Conservation (phyloP, 2,113 vertebrate species). For the Spea bombifrons region DNA sequence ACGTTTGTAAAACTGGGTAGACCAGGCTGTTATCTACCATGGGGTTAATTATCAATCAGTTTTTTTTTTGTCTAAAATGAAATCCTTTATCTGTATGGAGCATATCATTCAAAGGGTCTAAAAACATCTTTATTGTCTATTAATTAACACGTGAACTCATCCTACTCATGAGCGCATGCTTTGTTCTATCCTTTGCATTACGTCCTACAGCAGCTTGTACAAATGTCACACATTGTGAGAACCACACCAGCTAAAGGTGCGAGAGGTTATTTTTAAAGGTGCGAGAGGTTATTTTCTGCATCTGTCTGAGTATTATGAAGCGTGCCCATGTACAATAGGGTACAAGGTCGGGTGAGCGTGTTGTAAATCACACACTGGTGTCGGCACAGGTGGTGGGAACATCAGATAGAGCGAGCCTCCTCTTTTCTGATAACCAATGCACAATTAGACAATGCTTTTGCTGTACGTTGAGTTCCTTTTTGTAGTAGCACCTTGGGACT, state of each 20-base stretch:
- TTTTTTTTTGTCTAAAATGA: too few species aligned
- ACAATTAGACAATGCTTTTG: constrained; percentile 26
- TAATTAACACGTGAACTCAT: too few species aligned
- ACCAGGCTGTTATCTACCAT: too few species aligned
- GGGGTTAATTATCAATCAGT: too few species aligned
- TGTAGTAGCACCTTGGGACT: constrained; percentile 23
- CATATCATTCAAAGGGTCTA: too few species aligned
- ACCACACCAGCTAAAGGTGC: background rate
- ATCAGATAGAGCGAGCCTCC: constrained; percentile 12
- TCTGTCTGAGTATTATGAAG: constrained; percentile 10
- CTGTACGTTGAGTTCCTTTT: constrained; percentile 22
- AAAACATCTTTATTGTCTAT: too few species aligned
- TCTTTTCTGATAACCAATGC: constrained; percentile 31
- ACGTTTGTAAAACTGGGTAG: too few species aligned
- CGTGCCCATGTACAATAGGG: constrained; percentile 5
- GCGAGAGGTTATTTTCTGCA: background rate
- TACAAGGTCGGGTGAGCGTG: constrained; percentile 27
- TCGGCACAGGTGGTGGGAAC: constrained; percentile 25
- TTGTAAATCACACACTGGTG: background rate
- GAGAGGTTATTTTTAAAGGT: background rate
- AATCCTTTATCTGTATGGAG: too few species aligned
- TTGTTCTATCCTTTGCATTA: too few species aligned
- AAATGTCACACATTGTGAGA: background rate
- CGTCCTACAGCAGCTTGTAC: too few species aligned
- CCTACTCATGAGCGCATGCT: too few species aligned